phyloP scores from a whole-genome alignment of 2,113 vertebrate species.

The Brachyhypopomus gauderio region DNA sequence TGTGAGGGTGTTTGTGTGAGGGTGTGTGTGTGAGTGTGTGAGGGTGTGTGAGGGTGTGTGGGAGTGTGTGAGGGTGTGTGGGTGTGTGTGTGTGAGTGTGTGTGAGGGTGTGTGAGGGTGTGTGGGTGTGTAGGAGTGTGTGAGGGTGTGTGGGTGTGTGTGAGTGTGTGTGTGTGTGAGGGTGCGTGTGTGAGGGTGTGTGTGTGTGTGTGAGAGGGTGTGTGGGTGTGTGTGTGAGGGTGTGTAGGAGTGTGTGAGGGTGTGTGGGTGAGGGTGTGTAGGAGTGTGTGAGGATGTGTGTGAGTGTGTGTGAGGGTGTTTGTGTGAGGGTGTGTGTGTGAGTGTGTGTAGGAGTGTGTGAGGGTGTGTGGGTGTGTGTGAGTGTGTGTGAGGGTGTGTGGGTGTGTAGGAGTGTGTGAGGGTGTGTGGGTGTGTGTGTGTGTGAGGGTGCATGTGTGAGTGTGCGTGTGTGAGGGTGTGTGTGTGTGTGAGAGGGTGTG shows the following conservation, averaged over 20 bases:
- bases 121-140: slow-evolving; percentile 2
- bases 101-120: too few relatives aligned
- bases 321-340: slow-evolving; percentile 8
- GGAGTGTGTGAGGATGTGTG: not conserved
- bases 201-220: not conserved
- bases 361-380: slow-evolving; percentile 11
- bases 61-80: not conserved
- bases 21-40: too few relatives aligned
- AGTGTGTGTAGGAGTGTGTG: too few relatives aligned
- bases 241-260: too few relatives aligned
- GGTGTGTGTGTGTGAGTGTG: slow-evolving; percentile 9
- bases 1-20: too few relatives aligned
- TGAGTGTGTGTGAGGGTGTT: slow-evolving; percentile 5
- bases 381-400: not conserved
- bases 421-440: slow-evolving; percentile 20
- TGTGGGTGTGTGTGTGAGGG: not conserved
- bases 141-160: slow-evolving; percentile 7
- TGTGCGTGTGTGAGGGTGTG: not conserved
- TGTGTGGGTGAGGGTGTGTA: slow-evolving; percentile 7
- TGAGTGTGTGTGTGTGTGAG: not conserved
- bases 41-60: not conserved
- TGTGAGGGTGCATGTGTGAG: slow-evolving; percentile 1
- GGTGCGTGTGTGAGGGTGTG: slow-evolving; percentile 4
- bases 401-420: too few relatives aligned
- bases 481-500: not conserved